phyloP scores from a whole-genome alignment of 2,888 invertebrate species.

The Diaperis boleti region DNA sequence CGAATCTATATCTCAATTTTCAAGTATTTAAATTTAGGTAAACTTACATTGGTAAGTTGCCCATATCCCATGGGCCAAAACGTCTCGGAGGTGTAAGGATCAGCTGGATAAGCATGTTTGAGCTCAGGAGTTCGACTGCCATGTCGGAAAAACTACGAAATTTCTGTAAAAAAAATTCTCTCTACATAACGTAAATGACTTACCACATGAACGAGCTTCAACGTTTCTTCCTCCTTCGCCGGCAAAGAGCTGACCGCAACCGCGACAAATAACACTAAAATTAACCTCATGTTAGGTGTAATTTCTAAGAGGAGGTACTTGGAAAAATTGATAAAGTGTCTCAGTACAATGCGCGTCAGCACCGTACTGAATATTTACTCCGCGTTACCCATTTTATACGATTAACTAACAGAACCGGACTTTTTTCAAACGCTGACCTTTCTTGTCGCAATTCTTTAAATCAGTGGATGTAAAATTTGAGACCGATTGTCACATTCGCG shows the following conservation, averaged over 20 bases:
- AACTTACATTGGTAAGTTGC: constrained; percentile 80
- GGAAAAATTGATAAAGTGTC: constrained; percentile 2
- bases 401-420: constrained; percentile 36
- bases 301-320: background rate
- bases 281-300: background rate
- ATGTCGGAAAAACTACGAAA: constrained; percentile 78
- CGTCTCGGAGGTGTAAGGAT: constrained; percentile 74
- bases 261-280: background rate
- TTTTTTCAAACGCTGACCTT: constrained; percentile 40
- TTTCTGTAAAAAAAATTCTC: background rate
- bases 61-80: constrained; percentile 83
- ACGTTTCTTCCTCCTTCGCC: constrained; percentile 28
- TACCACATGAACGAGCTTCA: constrained; percentile 56
- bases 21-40: background rate
- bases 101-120: constrained; percentile 76
- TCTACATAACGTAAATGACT: constrained; percentile 37
- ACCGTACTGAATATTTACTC: constrained; percentile 37
- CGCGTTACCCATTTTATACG: constrained; percentile 34
- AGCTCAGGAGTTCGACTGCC: constrained; percentile 81
- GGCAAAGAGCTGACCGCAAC: background rate
- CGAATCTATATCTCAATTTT: too few species aligned
- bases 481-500: constrained; percentile 4
- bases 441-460: constrained; percentile 24
- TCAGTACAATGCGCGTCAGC: constrained; percentile 22
- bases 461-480: constrained; percentile 37